phyloP scores from a whole-genome alignment of 2,888 invertebrate genomes.

The Lithosia quadra region DNA sequence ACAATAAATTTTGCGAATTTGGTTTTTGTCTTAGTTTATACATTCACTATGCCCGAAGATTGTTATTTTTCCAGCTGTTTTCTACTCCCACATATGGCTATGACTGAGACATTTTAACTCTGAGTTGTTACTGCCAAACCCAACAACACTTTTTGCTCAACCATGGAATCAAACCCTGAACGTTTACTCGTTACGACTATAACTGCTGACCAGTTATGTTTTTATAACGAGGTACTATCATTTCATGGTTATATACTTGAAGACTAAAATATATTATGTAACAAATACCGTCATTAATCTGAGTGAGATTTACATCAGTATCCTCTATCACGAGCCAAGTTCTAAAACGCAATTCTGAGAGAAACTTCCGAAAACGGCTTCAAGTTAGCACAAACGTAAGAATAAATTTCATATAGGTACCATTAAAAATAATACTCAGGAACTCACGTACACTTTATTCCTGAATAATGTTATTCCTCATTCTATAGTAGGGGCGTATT shows the following conservation, averaged over 20 bases:
- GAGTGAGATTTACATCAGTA: not conserved
- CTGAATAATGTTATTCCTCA: not conserved
- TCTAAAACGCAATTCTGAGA: not conserved
- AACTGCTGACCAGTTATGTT: not conserved
- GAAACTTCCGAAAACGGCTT: not conserved
- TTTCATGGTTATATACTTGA: not conserved
- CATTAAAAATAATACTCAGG: not conserved
- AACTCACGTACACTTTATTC: not conserved
- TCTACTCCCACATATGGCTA: not conserved
- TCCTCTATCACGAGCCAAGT: not conserved
- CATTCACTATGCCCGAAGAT: too few relatives aligned
- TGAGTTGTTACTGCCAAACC: too few relatives aligned
- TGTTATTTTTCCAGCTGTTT: too few relatives aligned
- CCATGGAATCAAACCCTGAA: not conserved
- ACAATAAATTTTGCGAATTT: not conserved
- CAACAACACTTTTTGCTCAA: not conserved
- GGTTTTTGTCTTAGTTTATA: not conserved
- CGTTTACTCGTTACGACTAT: not conserved
- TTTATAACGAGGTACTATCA: not conserved
- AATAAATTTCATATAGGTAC: not conserved
- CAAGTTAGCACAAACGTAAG: not conserved
- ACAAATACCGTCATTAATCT: not conserved
- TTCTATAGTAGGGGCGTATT: conserved; percentile 48
- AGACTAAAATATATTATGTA: not conserved
- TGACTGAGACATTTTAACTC: not conserved